Percentiles rank a stretch among this genome's conserved stretches.
Conservation (phyloP, 2,113 vertebrate species). For the Phalacrocorax aristotelis region DNA sequence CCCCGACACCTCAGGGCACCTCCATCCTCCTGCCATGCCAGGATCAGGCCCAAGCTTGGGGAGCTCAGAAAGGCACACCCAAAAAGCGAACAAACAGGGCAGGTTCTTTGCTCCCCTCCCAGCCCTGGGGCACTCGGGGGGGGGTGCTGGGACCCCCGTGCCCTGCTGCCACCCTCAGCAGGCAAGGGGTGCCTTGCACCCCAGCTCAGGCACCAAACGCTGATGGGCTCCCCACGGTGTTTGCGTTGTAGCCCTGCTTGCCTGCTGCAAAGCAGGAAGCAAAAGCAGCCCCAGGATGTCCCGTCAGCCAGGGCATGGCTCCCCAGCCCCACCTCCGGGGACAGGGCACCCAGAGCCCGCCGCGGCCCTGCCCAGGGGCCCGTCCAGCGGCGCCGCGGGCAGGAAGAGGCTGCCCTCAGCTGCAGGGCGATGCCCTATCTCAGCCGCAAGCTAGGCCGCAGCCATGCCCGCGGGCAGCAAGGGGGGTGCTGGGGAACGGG, state of each 20-base stretch:
- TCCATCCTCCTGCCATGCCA: not conserved
- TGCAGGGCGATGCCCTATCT: conserved; percentile 2
- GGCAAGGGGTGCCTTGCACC: not conserved
- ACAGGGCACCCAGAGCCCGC: not conserved
- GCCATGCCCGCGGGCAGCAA: not conserved
- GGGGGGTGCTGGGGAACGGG: not conserved
- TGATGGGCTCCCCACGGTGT: accelerated
- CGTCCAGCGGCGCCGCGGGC: not conserved
- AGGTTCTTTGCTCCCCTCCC: not conserved
- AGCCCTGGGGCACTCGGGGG: accelerated
- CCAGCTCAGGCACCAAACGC: not conserved
- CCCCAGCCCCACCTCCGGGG: not conserved
- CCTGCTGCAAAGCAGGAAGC: not conserved
- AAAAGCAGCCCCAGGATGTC: not conserved
- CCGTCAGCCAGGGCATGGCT: accelerated
- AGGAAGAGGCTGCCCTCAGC: not conserved
- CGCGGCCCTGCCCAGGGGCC: not conserved
- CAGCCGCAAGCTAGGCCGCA: conserved; percentile 21
- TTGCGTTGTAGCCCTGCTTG: accelerated
- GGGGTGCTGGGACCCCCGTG: accelerated
- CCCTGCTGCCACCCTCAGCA: not conserved
- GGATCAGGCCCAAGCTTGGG: too few species aligned
- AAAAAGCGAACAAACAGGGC: not conserved
- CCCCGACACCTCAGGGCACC: not conserved
- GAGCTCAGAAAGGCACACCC: not conserved